These are phyloP conservation scores for Cosmorhoe ocellata DNA, from an alignment of 2,888 invertebrate species.

Conservation along the genomic window DNA sequence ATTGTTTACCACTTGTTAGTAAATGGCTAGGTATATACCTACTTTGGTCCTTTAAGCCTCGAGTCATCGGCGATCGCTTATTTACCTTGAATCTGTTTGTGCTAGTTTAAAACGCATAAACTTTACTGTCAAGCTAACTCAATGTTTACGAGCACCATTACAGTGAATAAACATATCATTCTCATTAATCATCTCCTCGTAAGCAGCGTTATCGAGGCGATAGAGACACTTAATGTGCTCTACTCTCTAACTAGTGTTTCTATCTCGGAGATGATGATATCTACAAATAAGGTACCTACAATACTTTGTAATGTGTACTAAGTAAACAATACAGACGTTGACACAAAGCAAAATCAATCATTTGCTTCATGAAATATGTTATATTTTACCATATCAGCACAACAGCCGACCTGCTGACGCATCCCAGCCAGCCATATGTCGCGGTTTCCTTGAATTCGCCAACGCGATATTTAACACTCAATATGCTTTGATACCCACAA, in stretches of 20 bases:
- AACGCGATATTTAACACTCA: conserved; percentile 47
- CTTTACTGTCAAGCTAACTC: conserved; percentile 17
- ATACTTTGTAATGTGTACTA: too few species aligned
- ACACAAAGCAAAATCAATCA: conserved; percentile 1
- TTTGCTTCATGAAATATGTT: conserved; percentile 5
- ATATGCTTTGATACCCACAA: conserved; percentile 11
- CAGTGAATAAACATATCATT: conserved; percentile 10
- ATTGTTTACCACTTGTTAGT: conserved; percentile 25
- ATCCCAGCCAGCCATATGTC: conserved; percentile 67
- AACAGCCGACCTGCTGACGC: conserved; percentile 53
- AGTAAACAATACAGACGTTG: too few species aligned
- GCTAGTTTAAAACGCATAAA: conserved; percentile 22
- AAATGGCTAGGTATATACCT: too few species aligned
- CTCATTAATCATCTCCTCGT: conserved; percentile 14
- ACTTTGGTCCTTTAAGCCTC: neutral
- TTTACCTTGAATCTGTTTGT: conserved; percentile 30
- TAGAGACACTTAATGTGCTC: conserved; percentile 3
- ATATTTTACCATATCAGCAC: conserved; percentile 9
- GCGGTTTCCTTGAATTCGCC: conserved; percentile 73
- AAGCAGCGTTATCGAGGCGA: neutral
- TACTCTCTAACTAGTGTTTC: neutral
- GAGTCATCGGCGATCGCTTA: conserved; percentile 37
- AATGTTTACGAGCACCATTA: conserved; percentile 11
- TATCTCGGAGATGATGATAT: too few species aligned
- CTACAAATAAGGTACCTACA: too few species aligned